Conservation (phyloP, 2,113 vertebrate genomes). For the Chrysochloris asiatica region DNA sequence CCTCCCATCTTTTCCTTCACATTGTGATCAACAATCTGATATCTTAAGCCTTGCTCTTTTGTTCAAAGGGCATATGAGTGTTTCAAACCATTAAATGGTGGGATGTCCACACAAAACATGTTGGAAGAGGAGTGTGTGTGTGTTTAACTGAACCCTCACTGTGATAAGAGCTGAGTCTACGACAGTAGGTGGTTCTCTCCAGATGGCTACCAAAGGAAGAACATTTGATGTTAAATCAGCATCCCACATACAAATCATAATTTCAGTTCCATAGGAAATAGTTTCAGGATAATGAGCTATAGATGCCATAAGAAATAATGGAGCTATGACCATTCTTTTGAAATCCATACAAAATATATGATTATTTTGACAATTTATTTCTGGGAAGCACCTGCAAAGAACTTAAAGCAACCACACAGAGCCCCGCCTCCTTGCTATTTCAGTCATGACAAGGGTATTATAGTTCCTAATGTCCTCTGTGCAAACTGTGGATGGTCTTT, state of each 20-base stretch:
- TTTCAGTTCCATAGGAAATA: slow-evolving; percentile 44
- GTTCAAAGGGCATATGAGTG: background rate
- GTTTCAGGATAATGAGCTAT: slow-evolving; percentile 26
- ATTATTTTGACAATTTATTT: background rate
- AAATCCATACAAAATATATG: background rate
- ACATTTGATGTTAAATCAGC: slow-evolving; percentile 4
- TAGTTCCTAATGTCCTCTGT: background rate
- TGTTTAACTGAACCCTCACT: background rate
- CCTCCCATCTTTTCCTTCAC: background rate
- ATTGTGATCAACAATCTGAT: background rate
- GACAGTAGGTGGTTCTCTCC: slow-evolving; percentile 31
- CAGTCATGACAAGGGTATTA: too few species aligned
- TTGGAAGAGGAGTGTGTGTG: background rate
- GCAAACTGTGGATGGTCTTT: background rate
- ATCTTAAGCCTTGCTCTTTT: background rate
- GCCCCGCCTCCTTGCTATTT: background rate
- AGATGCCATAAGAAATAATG: background rate
- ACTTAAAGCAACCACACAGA: background rate
- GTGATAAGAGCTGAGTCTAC: too few species aligned
- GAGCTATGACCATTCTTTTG: slow-evolving; percentile 9
- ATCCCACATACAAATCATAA: background rate
- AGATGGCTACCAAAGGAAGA: background rate
- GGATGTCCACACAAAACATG: background rate
- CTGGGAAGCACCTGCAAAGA: background rate
- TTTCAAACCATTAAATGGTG: background rate